Evolutionary conservation across 2,797 vertebrate genomes (phyloP).

Genomic region (Syngnathus acus): DNA sequence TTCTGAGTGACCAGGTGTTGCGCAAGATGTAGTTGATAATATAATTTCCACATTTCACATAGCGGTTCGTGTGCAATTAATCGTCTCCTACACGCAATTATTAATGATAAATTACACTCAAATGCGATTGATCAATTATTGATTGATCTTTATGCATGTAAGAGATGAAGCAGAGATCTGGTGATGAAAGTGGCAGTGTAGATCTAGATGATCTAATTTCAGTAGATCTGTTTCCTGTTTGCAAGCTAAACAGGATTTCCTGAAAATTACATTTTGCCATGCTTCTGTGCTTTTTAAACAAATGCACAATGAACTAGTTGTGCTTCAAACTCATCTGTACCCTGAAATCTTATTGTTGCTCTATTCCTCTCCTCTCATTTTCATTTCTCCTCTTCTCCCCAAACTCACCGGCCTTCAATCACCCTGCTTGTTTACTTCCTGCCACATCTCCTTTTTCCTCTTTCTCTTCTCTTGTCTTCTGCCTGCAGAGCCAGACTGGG

Average conservation of each 20-base stretch:
- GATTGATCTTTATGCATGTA: neutral
- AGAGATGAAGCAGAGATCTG: neutral
- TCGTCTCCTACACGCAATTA: no score
- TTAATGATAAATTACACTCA: neutral
- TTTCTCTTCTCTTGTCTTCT: neutral
- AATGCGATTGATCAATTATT: neutral
- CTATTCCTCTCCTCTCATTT: neutral
- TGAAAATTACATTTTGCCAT: conserved; percentile 37
- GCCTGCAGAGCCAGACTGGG: conserved; percentile 87
- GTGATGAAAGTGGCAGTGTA: conserved; percentile 12
- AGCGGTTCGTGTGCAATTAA: no score
- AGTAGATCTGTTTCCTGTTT: conserved; percentile 39
- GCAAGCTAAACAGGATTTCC: conserved; percentile 36
- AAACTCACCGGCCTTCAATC: conserved; percentile 7
- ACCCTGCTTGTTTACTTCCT: conserved; percentile 2
- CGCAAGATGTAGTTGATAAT: neutral
- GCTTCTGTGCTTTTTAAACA: conserved; percentile 15
- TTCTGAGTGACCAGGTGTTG: neutral
- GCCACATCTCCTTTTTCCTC: neutral
- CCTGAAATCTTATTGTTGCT: neutral
- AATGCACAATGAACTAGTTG: conserved; percentile 25
- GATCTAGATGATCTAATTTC: conserved; percentile 16
- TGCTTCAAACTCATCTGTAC: conserved; percentile 15
- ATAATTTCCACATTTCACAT: neutral
- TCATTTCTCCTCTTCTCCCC: conserved; percentile 15